Percentiles rank a stretch among this genome's conserved stretches.
These are phyloP conservation scores for Arrhopalites spinosus DNA, from an alignment of 2,888 invertebrate species.

Conservation along the genomic window DNA sequence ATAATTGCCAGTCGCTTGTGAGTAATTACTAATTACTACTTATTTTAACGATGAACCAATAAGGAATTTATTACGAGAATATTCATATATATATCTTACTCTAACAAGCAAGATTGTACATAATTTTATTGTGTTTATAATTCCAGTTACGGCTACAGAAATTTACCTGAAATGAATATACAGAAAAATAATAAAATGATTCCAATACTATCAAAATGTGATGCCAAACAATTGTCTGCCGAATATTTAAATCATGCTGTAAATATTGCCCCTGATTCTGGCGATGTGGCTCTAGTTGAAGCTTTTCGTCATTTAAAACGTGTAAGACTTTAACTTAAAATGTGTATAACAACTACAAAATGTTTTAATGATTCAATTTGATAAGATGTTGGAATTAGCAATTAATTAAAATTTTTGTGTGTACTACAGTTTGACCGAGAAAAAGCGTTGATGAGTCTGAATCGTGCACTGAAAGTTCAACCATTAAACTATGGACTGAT, in stretches of 20 bases:
- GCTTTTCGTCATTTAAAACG: not conserved
- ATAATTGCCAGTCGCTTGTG: not conserved
- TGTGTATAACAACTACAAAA: not conserved
- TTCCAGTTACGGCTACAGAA: conserved; percentile 1
- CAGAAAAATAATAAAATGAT: not conserved
- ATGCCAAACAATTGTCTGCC: not conserved
- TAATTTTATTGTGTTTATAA: not conserved
- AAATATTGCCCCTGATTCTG: not conserved
- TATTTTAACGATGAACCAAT: not conserved
- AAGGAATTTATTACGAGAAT: not conserved
- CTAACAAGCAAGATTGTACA: not conserved
- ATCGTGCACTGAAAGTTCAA: not conserved
- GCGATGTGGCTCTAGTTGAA: not conserved
- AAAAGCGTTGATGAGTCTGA: conserved; percentile 2
- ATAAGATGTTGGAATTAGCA: not conserved
- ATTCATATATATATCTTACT: not conserved
- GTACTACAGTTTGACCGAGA: conserved; percentile 10
- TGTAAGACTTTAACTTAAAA: not conserved
- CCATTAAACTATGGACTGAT: not conserved
- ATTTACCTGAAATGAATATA: not conserved
- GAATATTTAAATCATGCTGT: not conserved
- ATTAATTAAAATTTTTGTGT: not conserved
- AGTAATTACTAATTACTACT: not conserved
- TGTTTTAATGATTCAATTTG: not conserved
- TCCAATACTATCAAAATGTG: not conserved